Percentiles rank a stretch among this genome's conserved stretches.
These are phyloP conservation scores for Tinamus guttatus DNA, from an alignment of 2,113 vertebrate genomes.

Conservation along the genomic window DNA sequence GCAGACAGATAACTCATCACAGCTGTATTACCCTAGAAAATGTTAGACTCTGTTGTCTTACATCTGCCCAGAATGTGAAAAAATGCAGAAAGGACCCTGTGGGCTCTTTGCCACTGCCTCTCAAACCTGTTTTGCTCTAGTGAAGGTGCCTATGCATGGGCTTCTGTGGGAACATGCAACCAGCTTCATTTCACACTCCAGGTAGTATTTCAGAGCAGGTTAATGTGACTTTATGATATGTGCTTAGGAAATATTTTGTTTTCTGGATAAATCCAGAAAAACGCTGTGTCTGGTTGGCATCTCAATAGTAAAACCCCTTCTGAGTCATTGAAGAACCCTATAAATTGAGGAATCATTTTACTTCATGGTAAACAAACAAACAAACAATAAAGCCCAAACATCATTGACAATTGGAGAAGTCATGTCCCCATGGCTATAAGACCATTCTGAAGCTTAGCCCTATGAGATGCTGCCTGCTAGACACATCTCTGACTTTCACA, in stretches of 20 bases:
- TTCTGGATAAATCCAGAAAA: not conserved
- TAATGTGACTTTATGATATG: not conserved
- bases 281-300: not conserved
- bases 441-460: not conserved
- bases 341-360: not conserved
- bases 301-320: not conserved
- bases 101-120: not conserved
- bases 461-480: not conserved
- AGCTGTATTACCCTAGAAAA: not conserved
- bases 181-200: not conserved
- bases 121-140: not conserved
- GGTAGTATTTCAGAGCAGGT: not conserved
- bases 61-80: not conserved
- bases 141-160: not conserved
- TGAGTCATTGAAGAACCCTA: not conserved
- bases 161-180: not conserved
- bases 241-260: not conserved
- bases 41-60: not conserved
- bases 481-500: not conserved
- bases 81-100: not conserved
- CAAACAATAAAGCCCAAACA: not conserved
- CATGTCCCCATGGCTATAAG: not conserved
- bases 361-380: accelerated
- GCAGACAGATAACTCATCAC: not conserved
- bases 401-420: not conserved